A percentile compares a stretch with the other conserved stretches of the same genome.
These are phyloP conservation scores for Leucoma salicis DNA, from an alignment of 2,888 invertebrate species.

Conservation along the genomic window DNA sequence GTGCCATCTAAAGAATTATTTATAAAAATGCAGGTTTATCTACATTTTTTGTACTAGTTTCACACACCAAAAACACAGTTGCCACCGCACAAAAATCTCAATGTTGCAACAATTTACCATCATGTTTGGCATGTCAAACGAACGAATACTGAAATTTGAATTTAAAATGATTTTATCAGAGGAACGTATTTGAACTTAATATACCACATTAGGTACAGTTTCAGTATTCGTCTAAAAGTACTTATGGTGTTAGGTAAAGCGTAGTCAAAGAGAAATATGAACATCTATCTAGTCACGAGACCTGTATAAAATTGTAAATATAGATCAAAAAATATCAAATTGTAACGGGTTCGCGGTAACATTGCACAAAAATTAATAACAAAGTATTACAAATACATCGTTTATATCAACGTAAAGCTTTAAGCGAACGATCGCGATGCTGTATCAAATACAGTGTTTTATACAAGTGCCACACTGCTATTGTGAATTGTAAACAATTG, in stretches of 20 bases:
- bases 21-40: slow-evolving; percentile 16
- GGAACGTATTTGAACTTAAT: too few species aligned
- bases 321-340: slow-evolving; percentile 25
- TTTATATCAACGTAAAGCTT: slow-evolving; percentile 72
- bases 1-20: background rate
- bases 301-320: slow-evolving; percentile 54
- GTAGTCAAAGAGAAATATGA: slow-evolving; percentile 20
- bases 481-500: slow-evolving; percentile 35
- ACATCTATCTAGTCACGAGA: slow-evolving; percentile 63
- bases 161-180: too few species aligned
- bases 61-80: slow-evolving; percentile 20
- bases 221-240: too few species aligned
- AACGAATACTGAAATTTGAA: too few species aligned
- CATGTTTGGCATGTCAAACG: slow-evolving; percentile 15
- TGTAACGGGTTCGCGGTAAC: slow-evolving; percentile 41
- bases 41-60: slow-evolving; percentile 20
- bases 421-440: slow-evolving; percentile 66
- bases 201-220: too few species aligned
- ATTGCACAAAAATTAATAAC: slow-evolving; percentile 60
- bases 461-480: slow-evolving; percentile 65
- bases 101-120: slow-evolving; percentile 8
- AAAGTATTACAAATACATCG: slow-evolving; percentile 74
- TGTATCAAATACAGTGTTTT: slow-evolving; percentile 72
- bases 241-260: slow-evolving; percentile 38
- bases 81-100: slow-evolving; percentile 25